A percentile compares a stretch with the other conserved stretches of the same genome.
phyloP scores from a whole-genome alignment of 2,113 vertebrate species.

The Cyanocitta stelleri region DNA sequence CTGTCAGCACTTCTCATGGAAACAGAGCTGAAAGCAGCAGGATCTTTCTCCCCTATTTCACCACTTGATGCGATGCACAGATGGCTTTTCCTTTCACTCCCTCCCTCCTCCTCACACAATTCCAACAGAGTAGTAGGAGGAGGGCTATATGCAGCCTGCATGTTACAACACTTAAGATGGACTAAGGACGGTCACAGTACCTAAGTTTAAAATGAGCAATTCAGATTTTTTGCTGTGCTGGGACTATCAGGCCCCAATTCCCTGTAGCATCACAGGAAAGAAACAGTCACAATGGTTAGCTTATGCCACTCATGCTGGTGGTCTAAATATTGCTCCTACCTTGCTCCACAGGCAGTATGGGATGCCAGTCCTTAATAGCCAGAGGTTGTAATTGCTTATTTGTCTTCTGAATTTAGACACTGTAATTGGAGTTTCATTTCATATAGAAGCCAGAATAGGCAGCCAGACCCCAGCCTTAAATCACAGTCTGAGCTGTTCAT shows the following conservation, averaged over 20 bases:
- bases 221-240: not conserved
- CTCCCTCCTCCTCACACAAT: not conserved
- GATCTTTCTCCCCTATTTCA: not conserved
- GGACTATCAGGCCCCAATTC: not conserved
- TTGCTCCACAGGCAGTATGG: not conserved
- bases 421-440: constrained; percentile 32
- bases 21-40: constrained; percentile 37
- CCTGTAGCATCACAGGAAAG: not conserved
- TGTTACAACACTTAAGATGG: not conserved
- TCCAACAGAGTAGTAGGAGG: not conserved
- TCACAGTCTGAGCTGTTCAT: constrained; percentile 15
- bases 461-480: constrained; percentile 9
- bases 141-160: not conserved
- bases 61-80: constrained; percentile 21
- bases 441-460: constrained; percentile 5
- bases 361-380: not conserved
- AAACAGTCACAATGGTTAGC: not conserved
- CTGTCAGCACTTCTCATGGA: constrained; percentile 25
- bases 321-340: not conserved
- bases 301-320: not conserved
- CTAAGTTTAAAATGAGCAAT: not conserved
- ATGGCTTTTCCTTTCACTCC: not conserved
- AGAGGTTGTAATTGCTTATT: constrained; percentile 19
- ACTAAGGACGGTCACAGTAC: not conserved
- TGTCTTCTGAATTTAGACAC: constrained; percentile 26